Evolutionary conservation across 2,113 vertebrate genomes (phyloP), one percentile per base, ranked within the genome.

Genomic region (Narcine bancroftii): DNA sequence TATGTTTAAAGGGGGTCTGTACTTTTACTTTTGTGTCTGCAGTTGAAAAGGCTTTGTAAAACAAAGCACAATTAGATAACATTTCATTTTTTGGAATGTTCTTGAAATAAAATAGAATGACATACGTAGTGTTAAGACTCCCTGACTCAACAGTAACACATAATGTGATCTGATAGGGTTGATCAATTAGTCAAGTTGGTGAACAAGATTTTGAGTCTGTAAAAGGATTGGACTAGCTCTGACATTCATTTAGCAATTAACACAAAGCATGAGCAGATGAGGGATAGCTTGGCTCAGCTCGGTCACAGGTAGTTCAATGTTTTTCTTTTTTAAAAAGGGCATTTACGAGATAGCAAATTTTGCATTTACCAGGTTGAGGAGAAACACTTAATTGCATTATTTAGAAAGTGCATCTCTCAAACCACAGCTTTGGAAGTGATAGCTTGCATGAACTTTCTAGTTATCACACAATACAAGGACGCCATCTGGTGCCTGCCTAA

Each of bases 401-500:
- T 63, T 24, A 66, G 60, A 47, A 45, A 26, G 39, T 91, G 45
- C 53, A 85, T 13, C 29, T 85, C 53, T 81, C 36, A 77, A 19
- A 2, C 42, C 21, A 45, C 53, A n/a, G 13, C 33, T 60, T 85
- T 47, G 45, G 60, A 29, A 91, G 47, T 5, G 65, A 47, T 21
- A 47, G 26, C 39, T 24, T 71, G 13, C 11, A 69, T 47, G 45
- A 89, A 89, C 39, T 56, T 66, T 26, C 21, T 42, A 91, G 39
- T 36, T 47, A 15, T 11, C 71, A 69, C 45, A 91, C 3, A 63
- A 65, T 91, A 11, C 39, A 91, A 91, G 65, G 42, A 7, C 45
- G 63, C 89, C 89, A 91, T 69, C 89, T 91, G 26, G 89, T 91
- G 89, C 66, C 63, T 47, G 11, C 69, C n/a, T 89, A 19, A 53